Base-by-base conservation (phyloP, 2,888 invertebrate genomes). In the Poecilus cupreus region DNA sequence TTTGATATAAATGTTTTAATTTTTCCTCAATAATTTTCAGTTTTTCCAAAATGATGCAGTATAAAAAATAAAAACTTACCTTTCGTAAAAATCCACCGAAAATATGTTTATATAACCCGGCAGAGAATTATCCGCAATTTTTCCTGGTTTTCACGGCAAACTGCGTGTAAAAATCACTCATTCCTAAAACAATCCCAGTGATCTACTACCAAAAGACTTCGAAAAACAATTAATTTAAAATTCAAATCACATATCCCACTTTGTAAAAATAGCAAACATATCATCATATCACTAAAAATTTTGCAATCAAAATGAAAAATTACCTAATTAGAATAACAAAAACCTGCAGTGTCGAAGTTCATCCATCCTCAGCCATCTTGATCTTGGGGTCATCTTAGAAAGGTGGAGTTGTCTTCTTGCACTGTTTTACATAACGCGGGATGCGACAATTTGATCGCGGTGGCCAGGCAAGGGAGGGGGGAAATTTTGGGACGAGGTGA, bases 361-460 rank as follows among this genome's bases (percentile, higher is more conserved):
- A 68, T n/a, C 2, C 8, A 11, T 32, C 32, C 8, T 32, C 24
- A 16, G 32, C 13, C 37, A 26, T 8, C 37, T 68, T 68, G 64
- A 68, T 68, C 64, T 68, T 60, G 60, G 72, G 72, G 22, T 72
- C 49, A 72, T 20, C 22, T 16, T 72, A 72, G 72, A 49, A 49
- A 72, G 72, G 72, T 72, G 72, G 72, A 49, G 72, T 49, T n/a
- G n/a, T n/a, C n/a, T n/a, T n/a, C n/a, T n/a, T n/a, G 79, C 64
- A 79, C 79, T 79, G 70, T 79, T 79, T 79, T 79, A 79, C 79
- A 79, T 79, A 79, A 79, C 68, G 24, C 49, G 57, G 64, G 79
- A 78, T 78, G 78, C 78, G 78, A 78, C 78, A 78, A 60, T 78
- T 78, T 43, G 20, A 39, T 57, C 54, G 57, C 20, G 18, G 74